Evolutionary conservation across 64 coral and sea anemone genomes (phyloP), one percentile per base, ranked within the genome.

Genomic region (Montipora cactus): DNA sequence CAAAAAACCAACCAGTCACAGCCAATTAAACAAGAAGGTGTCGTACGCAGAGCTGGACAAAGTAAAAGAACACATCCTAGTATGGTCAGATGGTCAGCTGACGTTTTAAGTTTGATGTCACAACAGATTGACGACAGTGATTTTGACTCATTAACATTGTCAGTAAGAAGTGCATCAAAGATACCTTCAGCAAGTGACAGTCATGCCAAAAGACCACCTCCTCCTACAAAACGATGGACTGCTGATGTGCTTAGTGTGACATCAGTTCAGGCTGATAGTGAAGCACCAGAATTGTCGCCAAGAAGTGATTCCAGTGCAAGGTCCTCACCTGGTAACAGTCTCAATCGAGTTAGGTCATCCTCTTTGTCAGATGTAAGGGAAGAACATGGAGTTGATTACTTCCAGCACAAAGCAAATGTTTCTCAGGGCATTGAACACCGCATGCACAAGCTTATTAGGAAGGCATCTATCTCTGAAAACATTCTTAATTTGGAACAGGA

Each of bases 341-440:
- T 75, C 64, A 23, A 67, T 2, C 69, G 70, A 14, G 62, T 57
- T 67, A 94, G 92, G 62, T 97, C 95, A 4, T 80, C 74, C 21
- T 98, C 96, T 7, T 15, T 92, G 74, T 45, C 49, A 84, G 96
- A 98, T 5, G 53, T 98, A 1, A 58, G 77, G 13, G 67, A 87
- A 49, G 89, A 73, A 6, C 5, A 44, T 12, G n/a, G 81, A 59
- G 9, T 28, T 91, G 75, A 90, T 49, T 79, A 80, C 61, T 76
- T 93, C n/a, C 76, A 53, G 47, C 93, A 98, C 52, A 75, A 93
- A 89, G 64, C 89, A 74, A 98, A 93, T 86, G 75, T 98, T 78
- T 94, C 96, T 62, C 83, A 91, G 13, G 96, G 89, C 62, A 98
- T 98, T 79, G 96, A 95, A 74, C 96, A 84, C 47, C 92, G 96